These are phyloP conservation scores for Mormoops blainvillei DNA, from an alignment of 2,113 vertebrate genomes.

Conservation along the genomic window DNA sequence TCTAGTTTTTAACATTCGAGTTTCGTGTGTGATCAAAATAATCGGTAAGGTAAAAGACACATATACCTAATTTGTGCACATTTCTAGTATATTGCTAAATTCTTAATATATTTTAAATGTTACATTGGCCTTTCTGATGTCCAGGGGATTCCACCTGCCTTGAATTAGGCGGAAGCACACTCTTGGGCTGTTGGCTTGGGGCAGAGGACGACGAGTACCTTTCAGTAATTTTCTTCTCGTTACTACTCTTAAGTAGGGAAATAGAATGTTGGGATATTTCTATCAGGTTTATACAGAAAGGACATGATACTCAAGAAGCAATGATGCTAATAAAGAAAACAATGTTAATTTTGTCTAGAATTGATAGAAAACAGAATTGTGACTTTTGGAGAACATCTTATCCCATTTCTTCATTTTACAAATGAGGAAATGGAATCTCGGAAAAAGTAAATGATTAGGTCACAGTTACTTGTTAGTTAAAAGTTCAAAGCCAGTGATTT, in stretches of 20 bases:
- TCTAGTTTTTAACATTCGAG: not conserved
- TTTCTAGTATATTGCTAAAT: not conserved
- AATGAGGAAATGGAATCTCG: not conserved
- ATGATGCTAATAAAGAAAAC: not conserved
- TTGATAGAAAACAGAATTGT: conserved; percentile 29
- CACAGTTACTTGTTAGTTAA: not conserved
- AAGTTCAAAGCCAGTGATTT: not conserved
- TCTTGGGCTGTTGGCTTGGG: not conserved
- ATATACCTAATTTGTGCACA: not conserved
- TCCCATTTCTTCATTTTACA: not conserved
- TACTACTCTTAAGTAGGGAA: not conserved
- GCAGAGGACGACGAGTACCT: not conserved
- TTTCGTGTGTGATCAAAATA: not conserved
- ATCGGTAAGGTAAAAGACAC: not conserved
- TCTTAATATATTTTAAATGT: not conserved
- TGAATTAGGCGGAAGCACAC: not conserved
- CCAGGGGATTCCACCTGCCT: not conserved
- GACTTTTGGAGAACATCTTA: not conserved
- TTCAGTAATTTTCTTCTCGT: not conserved
- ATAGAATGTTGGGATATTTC: not conserved
- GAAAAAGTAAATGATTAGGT: not conserved
- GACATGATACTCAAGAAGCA: not conserved
- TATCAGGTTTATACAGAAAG: not conserved
- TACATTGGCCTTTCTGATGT: not conserved
- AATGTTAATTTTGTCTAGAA: not conserved